Evolutionary conservation across 2,113 vertebrate species (phyloP).

Genomic region (Cavia porcellus): DNA sequence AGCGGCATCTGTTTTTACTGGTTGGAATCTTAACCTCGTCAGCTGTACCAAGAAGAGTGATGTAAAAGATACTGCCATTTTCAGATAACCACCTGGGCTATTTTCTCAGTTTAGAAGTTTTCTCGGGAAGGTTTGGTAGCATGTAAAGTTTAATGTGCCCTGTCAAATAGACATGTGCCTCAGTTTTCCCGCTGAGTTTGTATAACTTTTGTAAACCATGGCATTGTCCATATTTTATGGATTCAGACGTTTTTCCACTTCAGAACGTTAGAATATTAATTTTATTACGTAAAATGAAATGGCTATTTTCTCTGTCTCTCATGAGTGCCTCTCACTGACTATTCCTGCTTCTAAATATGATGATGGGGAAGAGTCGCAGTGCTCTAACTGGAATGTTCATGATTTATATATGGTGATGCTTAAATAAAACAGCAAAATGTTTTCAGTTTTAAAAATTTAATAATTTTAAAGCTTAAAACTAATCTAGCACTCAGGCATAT

Average conservation of each 20-base stretch:
- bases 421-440: background rate
- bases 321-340: background rate
- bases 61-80: background rate
- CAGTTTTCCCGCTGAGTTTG: background rate
- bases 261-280: background rate
- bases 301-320: background rate
- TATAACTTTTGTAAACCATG: background rate
- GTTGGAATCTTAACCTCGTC: background rate
- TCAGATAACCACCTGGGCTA: background rate
- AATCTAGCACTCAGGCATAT: background rate
- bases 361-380: background rate
- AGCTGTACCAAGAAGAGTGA: background rate
- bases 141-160: background rate
- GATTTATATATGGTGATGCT: background rate
- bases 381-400: background rate
- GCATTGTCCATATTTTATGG: background rate
- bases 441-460: background rate
- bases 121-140: background rate
- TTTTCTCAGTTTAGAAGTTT: background rate
- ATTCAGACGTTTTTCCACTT: background rate
- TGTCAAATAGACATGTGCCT: background rate
- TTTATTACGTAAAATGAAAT: constrained; percentile 18
- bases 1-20: background rate
- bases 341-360: background rate
- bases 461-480: background rate